These are phyloP conservation scores for western clawed frog (Xenopus tropicalis) DNA, from an alignment of 2,113 vertebrate species.

Conservation along the genomic window DNA sequence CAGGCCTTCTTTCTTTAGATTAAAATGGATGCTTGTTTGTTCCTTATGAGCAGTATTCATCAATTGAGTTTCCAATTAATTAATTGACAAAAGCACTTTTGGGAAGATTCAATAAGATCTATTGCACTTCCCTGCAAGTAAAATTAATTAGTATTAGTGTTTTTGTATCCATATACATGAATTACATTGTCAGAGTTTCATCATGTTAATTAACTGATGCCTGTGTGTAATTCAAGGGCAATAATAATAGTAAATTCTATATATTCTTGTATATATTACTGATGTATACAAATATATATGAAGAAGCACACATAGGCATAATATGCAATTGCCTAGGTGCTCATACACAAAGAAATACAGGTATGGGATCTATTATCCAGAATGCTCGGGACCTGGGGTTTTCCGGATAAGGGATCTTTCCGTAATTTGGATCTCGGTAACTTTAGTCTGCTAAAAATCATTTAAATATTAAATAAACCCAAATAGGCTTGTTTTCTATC, in stretches of 20 bases:
- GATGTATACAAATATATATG: too few species aligned
- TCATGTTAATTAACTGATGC: not conserved
- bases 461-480: too few species aligned
- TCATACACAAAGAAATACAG: too few species aligned
- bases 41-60: not conserved
- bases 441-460: too few species aligned
- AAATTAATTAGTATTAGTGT: not conserved
- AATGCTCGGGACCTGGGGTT: too few species aligned
- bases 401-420: too few species aligned
- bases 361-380: too few species aligned
- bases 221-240: not conserved
- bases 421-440: too few species aligned
- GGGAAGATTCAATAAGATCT: not conserved
- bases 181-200: not conserved
- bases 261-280: too few species aligned
- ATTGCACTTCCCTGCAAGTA: not conserved
- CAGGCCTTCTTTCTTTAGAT: not conserved
- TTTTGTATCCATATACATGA: not conserved
- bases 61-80: slow-evolving; percentile 1
- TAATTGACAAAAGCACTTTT: not conserved
- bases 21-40: slow-evolving; percentile 1
- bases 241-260: not conserved
- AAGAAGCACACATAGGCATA: too few species aligned
- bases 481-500: too few species aligned
- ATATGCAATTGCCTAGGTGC: too few species aligned